Evolutionary conservation across 2,888 invertebrate species (phyloP).

Genomic region (Cataglyphis albicans): DNA sequence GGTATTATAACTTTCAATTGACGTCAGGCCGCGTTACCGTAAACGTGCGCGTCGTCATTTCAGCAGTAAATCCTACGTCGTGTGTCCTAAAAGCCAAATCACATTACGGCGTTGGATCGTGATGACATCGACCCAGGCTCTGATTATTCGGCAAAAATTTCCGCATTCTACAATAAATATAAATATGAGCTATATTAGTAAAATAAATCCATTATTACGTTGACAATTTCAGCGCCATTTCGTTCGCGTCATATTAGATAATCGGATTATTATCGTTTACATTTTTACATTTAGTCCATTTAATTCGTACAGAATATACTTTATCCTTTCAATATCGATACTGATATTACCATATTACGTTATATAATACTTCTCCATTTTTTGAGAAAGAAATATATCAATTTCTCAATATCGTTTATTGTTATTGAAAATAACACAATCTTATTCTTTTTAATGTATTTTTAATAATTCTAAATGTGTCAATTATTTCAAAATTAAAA

Average conservation of each 20-base stretch:
- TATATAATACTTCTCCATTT: neutral
- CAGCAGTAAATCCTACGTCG: conserved; percentile 63
- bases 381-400: neutral
- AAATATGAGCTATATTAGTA: conserved; percentile 26
- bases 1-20: conserved; percentile 71
- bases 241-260: conserved; percentile 15
- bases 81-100: conserved; percentile 66
- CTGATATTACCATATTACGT: neutral
- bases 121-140: conserved; percentile 29
- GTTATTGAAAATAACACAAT: neutral
- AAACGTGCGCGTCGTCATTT: conserved; percentile 63
- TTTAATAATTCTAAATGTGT: neutral
- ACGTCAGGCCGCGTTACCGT: conserved; percentile 68
- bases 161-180: conserved; percentile 23
- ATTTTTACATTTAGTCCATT: conserved; percentile 25
- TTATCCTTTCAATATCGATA: conserved; percentile 21
- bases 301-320: neutral
- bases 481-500: neutral
- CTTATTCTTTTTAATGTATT: neutral
- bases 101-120: conserved; percentile 23
- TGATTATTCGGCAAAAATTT: conserved; percentile 34
- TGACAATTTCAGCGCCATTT: conserved; percentile 7
- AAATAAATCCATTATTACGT: conserved; percentile 38
- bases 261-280: conserved; percentile 17
- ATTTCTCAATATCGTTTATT: neutral